Base-by-base conservation (phyloP, 1,140 invertebrate genomes). In the Tetramorium parvispinum region DNA sequence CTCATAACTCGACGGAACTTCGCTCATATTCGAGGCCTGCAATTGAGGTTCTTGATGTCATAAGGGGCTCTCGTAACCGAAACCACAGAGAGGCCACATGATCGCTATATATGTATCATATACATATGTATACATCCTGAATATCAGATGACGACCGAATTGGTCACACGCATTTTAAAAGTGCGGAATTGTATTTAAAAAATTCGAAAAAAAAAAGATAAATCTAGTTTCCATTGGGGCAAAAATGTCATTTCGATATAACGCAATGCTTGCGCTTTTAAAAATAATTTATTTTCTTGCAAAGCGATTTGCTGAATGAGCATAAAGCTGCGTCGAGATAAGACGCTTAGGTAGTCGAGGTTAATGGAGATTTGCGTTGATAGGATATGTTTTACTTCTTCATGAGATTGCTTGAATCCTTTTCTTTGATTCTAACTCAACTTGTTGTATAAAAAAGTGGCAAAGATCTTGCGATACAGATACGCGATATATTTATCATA, bases 41-140 rank as follows among this genome's bases (percentile, higher is more conserved):
- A 71, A 57, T 88, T 88, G 82, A 89, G 59, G 82, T 87, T 70
- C 82, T 89, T 81, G 82, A 88, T 63, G 59, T 75, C 55, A 75
- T 37, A 86, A 89, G 66, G 59, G 85, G 70, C 81, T 75, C 87
- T 88, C 71, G 51, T 51, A 53, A 55, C 24, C 27, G 65, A 83
- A 85, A 75, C 59, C 73, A 55, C 66, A 46, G 27, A 49, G 51
- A 73, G 75, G 24, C 73, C 32, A 68, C 21, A 11, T 51, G 46
- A 27, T 70, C 16, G 43, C 24, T 66, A 51, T 57, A 43, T 43
- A 10, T 59, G 37, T 43, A 24, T 76, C 13, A 21, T 57, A 59
- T 27, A 27, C 1, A 27, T 40, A 75, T 24, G 16, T 76, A 1
- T 76, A 43, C 21, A 18, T 57, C 4, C 18, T n/a, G 24, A 73